Conservation (phyloP, 2,113 vertebrate genomes). For the Tychaedon coryphoeus region DNA sequence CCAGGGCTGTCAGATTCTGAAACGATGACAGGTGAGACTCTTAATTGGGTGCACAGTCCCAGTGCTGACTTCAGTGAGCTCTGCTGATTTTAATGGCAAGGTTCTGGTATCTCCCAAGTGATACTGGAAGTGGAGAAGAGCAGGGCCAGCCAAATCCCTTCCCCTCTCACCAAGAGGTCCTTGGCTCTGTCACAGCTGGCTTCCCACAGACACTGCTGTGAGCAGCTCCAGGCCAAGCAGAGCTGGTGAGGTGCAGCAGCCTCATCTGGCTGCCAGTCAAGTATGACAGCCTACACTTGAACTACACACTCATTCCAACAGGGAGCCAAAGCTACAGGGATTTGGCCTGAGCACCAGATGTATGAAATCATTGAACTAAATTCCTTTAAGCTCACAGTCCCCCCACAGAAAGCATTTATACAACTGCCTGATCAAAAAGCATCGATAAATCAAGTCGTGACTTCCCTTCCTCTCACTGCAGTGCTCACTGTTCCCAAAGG, state of each 20-base stretch:
- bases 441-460: neutral
- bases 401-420: neutral
- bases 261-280: neutral
- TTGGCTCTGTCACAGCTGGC: neutral
- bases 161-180: neutral
- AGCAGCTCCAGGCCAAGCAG: neutral
- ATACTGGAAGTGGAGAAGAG: neutral
- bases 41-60: neutral
- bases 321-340: neutral
- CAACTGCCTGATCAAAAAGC: neutral
- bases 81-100: neutral
- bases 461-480: constrained; percentile 2
- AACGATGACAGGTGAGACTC: neutral
- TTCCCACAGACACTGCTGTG: neutral
- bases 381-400: neutral
- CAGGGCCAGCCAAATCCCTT: neutral
- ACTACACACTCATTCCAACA: neutral
- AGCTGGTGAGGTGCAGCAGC: constrained; percentile 5
- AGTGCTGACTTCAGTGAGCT: neutral
- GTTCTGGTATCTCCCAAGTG: neutral
- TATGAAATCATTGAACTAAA: constrained; percentile 10
- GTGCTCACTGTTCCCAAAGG: neutral
- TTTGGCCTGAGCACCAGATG: neutral
- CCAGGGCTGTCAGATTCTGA: neutral
- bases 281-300: neutral